phyloP scores from a whole-genome alignment of 2,888 invertebrate genomes.

The Priocnemis perturbator region DNA sequence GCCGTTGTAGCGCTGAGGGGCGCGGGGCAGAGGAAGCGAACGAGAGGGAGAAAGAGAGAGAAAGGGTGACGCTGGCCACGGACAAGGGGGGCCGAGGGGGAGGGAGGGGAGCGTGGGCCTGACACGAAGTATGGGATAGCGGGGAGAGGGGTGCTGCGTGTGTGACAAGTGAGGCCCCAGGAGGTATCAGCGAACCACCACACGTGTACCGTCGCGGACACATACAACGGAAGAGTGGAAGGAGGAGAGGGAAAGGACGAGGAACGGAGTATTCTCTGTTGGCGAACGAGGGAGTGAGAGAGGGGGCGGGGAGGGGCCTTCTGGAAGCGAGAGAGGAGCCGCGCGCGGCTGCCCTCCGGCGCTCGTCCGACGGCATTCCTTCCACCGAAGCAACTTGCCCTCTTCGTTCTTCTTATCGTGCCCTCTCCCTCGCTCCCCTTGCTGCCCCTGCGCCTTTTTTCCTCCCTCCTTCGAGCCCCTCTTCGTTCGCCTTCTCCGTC shows the following conservation, averaged over 20 bases:
- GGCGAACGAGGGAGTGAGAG: constrained; percentile 46
- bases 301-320: constrained; percentile 44
- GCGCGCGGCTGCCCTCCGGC: constrained; percentile 69
- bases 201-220: constrained; percentile 40
- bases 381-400: constrained; percentile 57
- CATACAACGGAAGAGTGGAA: constrained; percentile 27
- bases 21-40: constrained; percentile 29
- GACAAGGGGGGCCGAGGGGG: constrained; percentile 9
- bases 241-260: constrained; percentile 35
- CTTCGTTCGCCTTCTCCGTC: constrained; percentile 46
- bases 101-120: constrained; percentile 38
- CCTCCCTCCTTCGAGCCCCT: constrained; percentile 59
- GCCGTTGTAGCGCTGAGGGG: constrained; percentile 49
- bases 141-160: constrained; percentile 46
- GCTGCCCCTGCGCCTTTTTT: constrained; percentile 38
- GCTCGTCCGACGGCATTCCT: constrained; percentile 76
- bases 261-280: constrained; percentile 24
- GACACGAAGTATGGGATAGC: constrained; percentile 28
- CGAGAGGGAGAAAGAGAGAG: constrained; percentile 25
- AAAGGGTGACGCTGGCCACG: constrained; percentile 5
- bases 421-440: constrained; percentile 56
- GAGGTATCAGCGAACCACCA: constrained; percentile 55
- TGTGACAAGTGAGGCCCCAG: constrained; percentile 66
- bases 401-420: constrained; percentile 54
- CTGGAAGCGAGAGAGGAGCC: constrained; percentile 60